Percentiles rank a stretch among this genome's conserved stretches.
These are phyloP conservation scores for Bagarius yarrelli DNA, from an alignment of 2,113 vertebrate genomes.

Conservation along the genomic window DNA sequence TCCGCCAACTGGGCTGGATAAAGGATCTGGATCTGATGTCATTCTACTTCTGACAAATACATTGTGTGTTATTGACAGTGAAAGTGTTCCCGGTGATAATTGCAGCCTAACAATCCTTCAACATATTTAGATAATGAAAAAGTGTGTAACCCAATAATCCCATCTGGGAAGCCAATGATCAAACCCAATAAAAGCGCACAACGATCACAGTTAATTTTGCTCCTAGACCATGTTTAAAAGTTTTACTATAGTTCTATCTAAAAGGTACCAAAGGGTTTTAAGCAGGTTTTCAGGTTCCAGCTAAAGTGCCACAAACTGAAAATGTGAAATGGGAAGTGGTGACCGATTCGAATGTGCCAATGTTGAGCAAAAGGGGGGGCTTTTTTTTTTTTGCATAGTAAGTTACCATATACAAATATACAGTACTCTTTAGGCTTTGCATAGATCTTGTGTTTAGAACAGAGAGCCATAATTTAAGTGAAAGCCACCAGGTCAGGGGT, in stretches of 20 bases:
- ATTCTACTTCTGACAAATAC: too few species aligned
- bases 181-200: too few species aligned
- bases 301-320: background rate
- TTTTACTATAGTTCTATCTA: background rate
- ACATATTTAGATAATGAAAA: too few species aligned
- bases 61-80: too few species aligned
- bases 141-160: too few species aligned
- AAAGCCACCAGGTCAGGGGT: conserved; percentile 39
- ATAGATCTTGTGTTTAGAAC: background rate
- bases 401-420: background rate
- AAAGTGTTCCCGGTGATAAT: too few species aligned
- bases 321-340: background rate
- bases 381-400: background rate
- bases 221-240: background rate
- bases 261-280: background rate
- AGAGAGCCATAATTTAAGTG: conserved; percentile 18
- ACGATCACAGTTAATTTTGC: too few species aligned
- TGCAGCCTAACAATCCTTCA: too few species aligned
- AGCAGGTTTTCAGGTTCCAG: background rate
- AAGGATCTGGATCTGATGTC: too few species aligned
- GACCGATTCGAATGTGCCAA: background rate
- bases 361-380: background rate
- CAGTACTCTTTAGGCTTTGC: background rate
- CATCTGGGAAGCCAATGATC: too few species aligned
- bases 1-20: too few species aligned